Conservation (phyloP, 2,113 vertebrate genomes). For the Pseudorasbora parva region DNA sequence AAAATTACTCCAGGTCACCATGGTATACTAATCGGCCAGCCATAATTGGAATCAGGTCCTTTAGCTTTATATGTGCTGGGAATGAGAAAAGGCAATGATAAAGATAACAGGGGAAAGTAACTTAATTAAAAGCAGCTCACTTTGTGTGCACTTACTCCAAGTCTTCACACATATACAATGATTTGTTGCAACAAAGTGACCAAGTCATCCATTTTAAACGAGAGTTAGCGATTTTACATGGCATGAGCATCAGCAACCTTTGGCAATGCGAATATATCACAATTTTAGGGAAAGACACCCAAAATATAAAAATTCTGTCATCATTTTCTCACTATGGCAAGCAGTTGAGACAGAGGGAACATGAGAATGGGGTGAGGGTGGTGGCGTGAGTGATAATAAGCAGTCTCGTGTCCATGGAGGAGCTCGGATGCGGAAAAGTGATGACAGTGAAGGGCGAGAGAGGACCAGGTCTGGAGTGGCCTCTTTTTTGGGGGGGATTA, state of each 20-base stretch:
- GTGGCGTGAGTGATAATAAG: no score
- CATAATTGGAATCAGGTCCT: constrained; percentile 48
- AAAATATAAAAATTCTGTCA: not conserved
- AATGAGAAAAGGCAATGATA: constrained; percentile 41
- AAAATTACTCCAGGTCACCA: constrained; percentile 22
- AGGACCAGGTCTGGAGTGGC: no score
- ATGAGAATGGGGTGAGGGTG: no score
- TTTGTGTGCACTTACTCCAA: not conserved
- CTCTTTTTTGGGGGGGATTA: no score
- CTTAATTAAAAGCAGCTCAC: constrained; percentile 47
- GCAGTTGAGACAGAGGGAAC: no score
- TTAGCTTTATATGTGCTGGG: constrained; percentile 40
- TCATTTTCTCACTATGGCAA: not conserved
- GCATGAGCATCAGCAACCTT: no score
- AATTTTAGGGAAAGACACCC: not conserved
- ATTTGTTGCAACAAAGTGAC: not conserved
- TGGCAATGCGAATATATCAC: not conserved
- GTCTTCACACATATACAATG: not conserved
- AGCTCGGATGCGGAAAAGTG: no score
- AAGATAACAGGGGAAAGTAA: constrained; percentile 12
- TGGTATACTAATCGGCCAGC: constrained; percentile 42
- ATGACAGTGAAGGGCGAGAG: no score
- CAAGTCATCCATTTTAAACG: not conserved
- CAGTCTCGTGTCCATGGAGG: no score
- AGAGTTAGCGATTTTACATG: not conserved